Conservation (phyloP, 2,888 invertebrate genomes). For the Eugnorisma glareosa region DNA sequence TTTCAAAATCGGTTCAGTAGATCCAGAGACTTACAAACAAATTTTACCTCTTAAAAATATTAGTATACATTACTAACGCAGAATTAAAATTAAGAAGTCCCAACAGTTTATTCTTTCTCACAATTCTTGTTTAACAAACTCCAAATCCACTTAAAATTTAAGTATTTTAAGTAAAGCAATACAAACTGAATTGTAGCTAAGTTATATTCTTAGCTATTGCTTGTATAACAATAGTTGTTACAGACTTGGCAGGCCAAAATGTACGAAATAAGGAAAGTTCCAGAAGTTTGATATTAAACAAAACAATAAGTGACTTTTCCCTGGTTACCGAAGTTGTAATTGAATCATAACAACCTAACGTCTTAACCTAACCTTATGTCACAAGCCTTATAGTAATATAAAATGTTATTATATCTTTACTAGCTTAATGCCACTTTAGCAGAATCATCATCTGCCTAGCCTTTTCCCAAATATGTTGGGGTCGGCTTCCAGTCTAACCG, state of each 20-base stretch:
- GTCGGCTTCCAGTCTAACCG: too few species aligned
- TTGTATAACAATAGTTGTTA: conserved; percentile 20
- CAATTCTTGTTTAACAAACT: not conserved
- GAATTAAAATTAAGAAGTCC: not conserved
- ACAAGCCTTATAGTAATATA: too few species aligned
- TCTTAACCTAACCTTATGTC: not conserved
- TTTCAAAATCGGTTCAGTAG: too few species aligned
- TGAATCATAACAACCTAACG: conserved; percentile 29
- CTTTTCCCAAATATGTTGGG: too few species aligned
- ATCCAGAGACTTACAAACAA: too few species aligned
- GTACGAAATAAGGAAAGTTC: conserved; percentile 41
- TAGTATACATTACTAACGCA: not conserved
- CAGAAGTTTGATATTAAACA: conserved; percentile 28
- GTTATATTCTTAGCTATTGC: conserved; percentile 15
- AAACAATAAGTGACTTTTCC: conserved; percentile 35
- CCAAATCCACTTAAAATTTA: not conserved
- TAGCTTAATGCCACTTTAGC: too few species aligned
- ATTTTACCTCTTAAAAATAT: too few species aligned
- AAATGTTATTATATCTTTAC: too few species aligned
- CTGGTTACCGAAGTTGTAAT: conserved; percentile 42
- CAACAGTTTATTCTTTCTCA: not conserved
- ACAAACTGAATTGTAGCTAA: conserved; percentile 12
- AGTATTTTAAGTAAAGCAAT: conserved; percentile 1
- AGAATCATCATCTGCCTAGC: too few species aligned
- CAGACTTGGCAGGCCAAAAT: conserved; percentile 11